A percentile compares a stretch with the other conserved stretches of the same genome.
Evolutionary conservation across 2,113 vertebrate genomes (phyloP).

Genomic region (Sclerurus mexicanus): DNA sequence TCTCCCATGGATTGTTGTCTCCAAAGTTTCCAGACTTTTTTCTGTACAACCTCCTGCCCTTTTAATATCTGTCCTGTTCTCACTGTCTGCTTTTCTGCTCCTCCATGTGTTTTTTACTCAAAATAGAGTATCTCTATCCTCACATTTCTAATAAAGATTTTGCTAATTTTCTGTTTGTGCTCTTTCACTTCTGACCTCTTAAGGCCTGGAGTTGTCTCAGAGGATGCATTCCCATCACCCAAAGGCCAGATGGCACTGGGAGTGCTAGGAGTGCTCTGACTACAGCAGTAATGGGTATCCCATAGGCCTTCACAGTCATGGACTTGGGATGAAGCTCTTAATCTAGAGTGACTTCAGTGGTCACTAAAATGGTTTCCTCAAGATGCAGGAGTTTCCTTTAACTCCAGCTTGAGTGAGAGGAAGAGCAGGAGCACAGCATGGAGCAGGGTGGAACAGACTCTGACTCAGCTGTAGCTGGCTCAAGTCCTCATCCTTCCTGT

Average conservation of each 20-base stretch:
- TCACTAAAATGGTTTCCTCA: neutral
- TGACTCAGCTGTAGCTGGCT: slow-evolving; percentile 2
- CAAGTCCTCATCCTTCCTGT: neutral
- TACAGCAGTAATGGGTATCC: neutral
- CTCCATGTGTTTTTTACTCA: neutral
- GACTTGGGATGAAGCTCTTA: neutral
- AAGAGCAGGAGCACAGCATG: neutral
- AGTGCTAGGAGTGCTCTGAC: neutral
- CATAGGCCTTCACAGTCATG: neutral
- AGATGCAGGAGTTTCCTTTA: neutral
- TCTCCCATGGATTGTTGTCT: neutral
- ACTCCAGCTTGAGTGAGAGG: neutral
- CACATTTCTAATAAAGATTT: neutral
- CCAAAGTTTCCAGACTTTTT: neutral
- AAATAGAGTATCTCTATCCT: neutral
- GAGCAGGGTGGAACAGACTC: neutral
- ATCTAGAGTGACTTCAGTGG: neutral
- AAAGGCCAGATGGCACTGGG: neutral
- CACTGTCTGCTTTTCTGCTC: neutral
- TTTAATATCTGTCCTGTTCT: neutral
- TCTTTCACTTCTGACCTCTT: neutral
- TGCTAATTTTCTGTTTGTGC: neutral
- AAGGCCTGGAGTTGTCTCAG: neutral
- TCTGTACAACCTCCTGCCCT: neutral
- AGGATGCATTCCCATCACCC: neutral